Evolutionary conservation across 2,888 invertebrate genomes (phyloP), one percentile per base, ranked within the genome.

Genomic region (Diploptera punctata): DNA sequence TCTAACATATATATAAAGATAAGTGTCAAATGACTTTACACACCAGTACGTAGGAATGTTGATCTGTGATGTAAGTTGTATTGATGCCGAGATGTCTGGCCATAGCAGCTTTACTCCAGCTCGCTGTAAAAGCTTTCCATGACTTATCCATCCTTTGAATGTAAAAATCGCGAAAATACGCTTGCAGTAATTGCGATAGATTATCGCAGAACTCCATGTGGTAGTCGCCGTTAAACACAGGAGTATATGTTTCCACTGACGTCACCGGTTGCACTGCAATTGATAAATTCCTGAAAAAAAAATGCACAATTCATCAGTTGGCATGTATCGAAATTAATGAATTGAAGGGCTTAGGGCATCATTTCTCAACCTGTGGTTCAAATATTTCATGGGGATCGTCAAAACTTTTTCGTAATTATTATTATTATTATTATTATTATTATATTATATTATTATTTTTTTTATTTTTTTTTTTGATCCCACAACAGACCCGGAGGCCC

Each of bases 181-280:
- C 95, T 83, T 95, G 95, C 65, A 92, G 83, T 29, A 95, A 82
- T 79, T 95, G 95, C 77, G 91, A 89, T 78, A 93, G 84, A 85
- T 95, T 94, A 86, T 95, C 95, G 85, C 95, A 95, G 84, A 95
- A 94, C 82, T 95, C 95, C 94, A 95, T 94, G 82, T 95, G 94
- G 83, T 95, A 95, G 82, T 95, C 95, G 19, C 95, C 94, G 75
- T 93, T 91, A 84, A 94, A 93, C 47, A 92, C 86, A 0, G 33
- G 62, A 52, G 47, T 13, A 33, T 3, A 83, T 81, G 68, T 87
- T 88, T 75, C 92, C 84, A 77, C 91, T n/a, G n/a, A n/a, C n/a
- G n/a, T n/a, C n/a, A 10, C 1, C n/a, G 49, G 26, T 2, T 16
- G 19, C 26, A 3, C 16, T 2, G 10, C 49, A 7, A 18, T 3